phyloP scores from a whole-genome alignment of 2,888 invertebrate genomes.

The Mactromeris polynyma region DNA sequence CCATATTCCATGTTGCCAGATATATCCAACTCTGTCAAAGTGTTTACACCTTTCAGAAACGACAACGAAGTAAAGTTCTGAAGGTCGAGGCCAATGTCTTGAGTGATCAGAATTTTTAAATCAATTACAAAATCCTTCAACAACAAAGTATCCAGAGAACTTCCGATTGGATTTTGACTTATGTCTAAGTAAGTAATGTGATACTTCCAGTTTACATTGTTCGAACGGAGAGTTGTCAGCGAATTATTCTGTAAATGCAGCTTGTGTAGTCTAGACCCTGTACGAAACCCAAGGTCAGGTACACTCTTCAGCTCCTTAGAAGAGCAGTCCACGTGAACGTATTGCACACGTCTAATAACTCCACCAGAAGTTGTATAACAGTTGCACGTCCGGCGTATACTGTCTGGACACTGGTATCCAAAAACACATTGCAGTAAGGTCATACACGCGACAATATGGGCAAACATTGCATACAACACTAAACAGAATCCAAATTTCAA shows the following conservation, averaged over 20 bases:
- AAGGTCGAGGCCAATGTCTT: conserved; percentile 56
- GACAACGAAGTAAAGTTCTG: conserved; percentile 52
- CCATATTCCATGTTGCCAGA: conserved; percentile 63
- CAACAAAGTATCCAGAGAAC: conserved; percentile 37
- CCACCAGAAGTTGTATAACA: conserved; percentile 45
- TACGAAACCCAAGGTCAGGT: conserved; percentile 58
- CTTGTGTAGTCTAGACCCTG: conserved; percentile 51
- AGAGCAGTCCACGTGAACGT: conserved; percentile 60
- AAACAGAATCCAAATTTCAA: not conserved
- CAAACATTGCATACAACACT: not conserved
- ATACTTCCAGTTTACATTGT: conserved; percentile 39
- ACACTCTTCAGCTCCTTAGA: conserved; percentile 54
- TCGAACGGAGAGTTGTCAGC: conserved; percentile 38
- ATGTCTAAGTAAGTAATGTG: conserved; percentile 51
- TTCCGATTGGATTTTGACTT: conserved; percentile 63
- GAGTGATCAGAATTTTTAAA: conserved; percentile 43
- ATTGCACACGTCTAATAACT: conserved; percentile 25
- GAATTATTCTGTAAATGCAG: conserved; percentile 63
- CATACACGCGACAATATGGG: not conserved
- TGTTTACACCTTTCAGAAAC: conserved; percentile 48
- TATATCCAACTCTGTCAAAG: conserved; percentile 60
- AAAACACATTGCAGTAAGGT: not conserved
- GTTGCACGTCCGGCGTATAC: conserved; percentile 42
- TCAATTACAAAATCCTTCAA: conserved; percentile 44
- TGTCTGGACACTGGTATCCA: conserved; percentile 55